These are phyloP conservation scores for Phainopepla nitens DNA, from an alignment of 2,113 vertebrate species.

Conservation along the genomic window DNA sequence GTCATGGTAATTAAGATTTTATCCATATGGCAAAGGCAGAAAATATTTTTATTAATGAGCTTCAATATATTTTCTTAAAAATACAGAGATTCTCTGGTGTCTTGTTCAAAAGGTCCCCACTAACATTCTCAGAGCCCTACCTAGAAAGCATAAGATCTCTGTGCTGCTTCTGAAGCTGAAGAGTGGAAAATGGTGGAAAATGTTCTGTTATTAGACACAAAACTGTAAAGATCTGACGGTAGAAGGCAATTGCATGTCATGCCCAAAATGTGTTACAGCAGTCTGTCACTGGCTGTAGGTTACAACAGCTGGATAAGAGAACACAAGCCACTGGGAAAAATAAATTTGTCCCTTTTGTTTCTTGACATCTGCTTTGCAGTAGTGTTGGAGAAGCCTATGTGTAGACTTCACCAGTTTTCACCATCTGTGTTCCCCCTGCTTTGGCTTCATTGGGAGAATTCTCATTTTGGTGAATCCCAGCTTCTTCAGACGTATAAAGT, in stretches of 20 bases:
- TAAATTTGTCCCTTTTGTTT: neutral
- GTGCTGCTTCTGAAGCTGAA: neutral
- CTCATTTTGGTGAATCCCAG: neutral
- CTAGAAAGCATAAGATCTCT: neutral
- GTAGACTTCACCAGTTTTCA: neutral
- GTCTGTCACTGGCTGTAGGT: neutral
- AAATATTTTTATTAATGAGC: neutral
- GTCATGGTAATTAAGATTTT: neutral
- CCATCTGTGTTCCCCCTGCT: neutral
- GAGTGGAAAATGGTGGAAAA: neutral
- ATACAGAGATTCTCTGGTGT: neutral
- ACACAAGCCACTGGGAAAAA: neutral
- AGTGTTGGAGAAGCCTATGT: neutral
- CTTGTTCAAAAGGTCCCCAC: neutral
- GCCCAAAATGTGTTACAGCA: neutral
- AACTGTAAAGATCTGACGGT: neutral
- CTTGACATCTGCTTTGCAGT: neutral
- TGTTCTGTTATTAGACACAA: neutral
- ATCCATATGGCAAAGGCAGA: accelerated
- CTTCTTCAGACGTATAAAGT: neutral
- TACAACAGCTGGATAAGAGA: neutral
- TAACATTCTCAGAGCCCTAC: neutral
- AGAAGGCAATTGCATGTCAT: neutral
- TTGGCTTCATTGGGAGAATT: neutral
- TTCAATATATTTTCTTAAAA: neutral